Evolutionary conservation across 1,140 invertebrate species (phyloP).

Genomic region (Drosophila ercepeae): DNA sequence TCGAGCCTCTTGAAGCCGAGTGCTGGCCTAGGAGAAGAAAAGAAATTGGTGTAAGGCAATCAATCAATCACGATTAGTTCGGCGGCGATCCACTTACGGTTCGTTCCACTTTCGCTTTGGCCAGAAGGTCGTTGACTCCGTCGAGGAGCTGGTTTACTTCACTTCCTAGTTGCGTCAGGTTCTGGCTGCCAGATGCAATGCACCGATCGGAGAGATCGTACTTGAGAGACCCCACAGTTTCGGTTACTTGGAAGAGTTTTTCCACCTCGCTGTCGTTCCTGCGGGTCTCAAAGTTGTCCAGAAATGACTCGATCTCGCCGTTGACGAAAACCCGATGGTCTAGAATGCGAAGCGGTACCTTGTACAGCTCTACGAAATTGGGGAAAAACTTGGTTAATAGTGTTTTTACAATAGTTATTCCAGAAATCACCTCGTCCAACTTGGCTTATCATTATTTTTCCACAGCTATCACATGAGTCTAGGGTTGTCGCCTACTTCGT

Average conservation of each 20-base stretch:
- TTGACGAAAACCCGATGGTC: conserved; percentile 92
- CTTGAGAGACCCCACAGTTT: conserved; percentile 90
- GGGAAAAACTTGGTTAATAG: neutral
- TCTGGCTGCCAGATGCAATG: conserved; percentile 71
- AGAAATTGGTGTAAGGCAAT: neutral
- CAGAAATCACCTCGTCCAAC: conserved; percentile 55
- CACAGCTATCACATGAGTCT: conserved; percentile 63
- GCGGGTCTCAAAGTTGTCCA: conserved; percentile 92
- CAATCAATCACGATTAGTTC: conserved; percentile 9
- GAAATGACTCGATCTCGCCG: conserved; percentile 92
- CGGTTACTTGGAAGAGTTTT: conserved; percentile 90
- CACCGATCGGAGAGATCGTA: conserved; percentile 81
- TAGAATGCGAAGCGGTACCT: conserved; percentile 92
- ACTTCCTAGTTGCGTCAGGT: conserved; percentile 46
- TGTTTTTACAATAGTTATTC: neutral
- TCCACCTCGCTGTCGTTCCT: conserved; percentile 91
- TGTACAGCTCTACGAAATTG: conserved; percentile 87
- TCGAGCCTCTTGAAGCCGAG: conserved; percentile 85
- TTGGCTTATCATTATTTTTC: conserved; percentile 76
- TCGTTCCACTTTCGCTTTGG: conserved; percentile 60
- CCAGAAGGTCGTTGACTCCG: conserved; percentile 53
- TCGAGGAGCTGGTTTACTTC: conserved; percentile 57
- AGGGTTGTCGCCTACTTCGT: neutral
- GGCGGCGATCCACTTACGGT: conserved; percentile 30
- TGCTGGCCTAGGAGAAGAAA: conserved; percentile 83